Evolutionary conservation across 2,113 vertebrate genomes (phyloP).

Genomic region (Albula glossodonta): DNA sequence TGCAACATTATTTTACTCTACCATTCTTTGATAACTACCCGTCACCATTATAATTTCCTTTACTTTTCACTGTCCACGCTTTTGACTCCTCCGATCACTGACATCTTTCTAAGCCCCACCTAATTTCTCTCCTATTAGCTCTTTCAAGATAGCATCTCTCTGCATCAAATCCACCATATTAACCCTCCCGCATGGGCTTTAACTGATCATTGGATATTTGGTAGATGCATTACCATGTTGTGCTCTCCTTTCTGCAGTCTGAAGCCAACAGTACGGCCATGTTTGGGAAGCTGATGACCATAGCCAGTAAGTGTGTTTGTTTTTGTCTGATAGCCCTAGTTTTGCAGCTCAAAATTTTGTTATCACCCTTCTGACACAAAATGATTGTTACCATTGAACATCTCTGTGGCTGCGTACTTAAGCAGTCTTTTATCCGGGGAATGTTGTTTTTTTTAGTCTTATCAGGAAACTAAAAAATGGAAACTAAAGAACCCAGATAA

Average conservation of each 20-base stretch:
- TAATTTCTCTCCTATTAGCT: not conserved
- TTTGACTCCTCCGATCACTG: not conserved
- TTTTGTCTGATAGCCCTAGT: not conserved
- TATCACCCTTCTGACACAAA: no score
- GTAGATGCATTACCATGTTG: not conserved
- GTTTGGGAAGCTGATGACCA: constrained; percentile 97
- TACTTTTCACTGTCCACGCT: not conserved
- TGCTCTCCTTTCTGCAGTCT: constrained; percentile 68
- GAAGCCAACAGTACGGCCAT: constrained; percentile 92
- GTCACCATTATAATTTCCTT: not conserved
- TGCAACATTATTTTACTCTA: not conserved
- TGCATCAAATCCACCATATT: not conserved
- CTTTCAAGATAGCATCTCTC: not conserved
- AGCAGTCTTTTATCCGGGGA: not conserved
- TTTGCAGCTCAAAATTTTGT: no score
- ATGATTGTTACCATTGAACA: not conserved
- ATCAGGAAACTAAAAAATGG: not conserved
- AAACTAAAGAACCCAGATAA: not conserved
- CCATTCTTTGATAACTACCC: not conserved
- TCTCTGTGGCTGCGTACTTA: not conserved
- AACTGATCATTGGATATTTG: not conserved
- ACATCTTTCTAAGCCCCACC: not conserved
- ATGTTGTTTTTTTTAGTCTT: not conserved
- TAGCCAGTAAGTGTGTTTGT: constrained; percentile 85
- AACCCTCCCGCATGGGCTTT: not conserved